Evolutionary conservation across 2,797 vertebrate genomes (phyloP), one percentile per base, ranked within the genome.

Genomic region (Rhinogobio ventralis): DNA sequence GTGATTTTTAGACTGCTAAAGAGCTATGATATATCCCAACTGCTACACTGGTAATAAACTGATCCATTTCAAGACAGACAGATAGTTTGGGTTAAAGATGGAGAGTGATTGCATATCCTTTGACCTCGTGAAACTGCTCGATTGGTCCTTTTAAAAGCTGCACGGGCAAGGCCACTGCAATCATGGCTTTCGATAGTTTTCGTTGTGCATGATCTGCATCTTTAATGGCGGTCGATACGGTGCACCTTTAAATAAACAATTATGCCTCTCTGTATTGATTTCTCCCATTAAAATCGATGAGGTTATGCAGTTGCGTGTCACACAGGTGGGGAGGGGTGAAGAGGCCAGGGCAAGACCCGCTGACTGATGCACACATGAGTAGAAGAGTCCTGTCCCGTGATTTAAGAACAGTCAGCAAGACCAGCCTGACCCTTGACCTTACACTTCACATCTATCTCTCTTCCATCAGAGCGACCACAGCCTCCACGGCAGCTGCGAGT

Each of bases 401-500:
- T 90, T n/a, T 89, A 87, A 89, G 69, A 80, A 84, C 85, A 86
- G 85, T 89, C 85, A 87, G 86, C 76, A 85, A 82, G 68, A 81
- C 68, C 25, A 51, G 76, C 30, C 62, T 83, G 87, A 87, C 81
- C 88, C 28, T 73, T 87, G 86, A 78, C 23, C 57, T 53, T 45
- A 71, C 17, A 76, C 25, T 60, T 83, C 33, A 53, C 73, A 87
- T 73, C 69, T 72, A 36, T 86, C 64, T 81, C 25, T 53, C 13
- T 51, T 71, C 75, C 15, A 39, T 83, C 92, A 99, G 98, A 98
- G 73, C 96, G 97, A 3, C 97, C 98, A 0, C 96, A 97, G 1
- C 96, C 98, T 1, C 97, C 98, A 30, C 94, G 95, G 87, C 95
- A 96, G 89, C 90, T 98, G 88, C 87, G 89, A 28, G 90, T 95